Conservation (phyloP, 2,797 vertebrate species). For the Tangara arthus region DNA sequence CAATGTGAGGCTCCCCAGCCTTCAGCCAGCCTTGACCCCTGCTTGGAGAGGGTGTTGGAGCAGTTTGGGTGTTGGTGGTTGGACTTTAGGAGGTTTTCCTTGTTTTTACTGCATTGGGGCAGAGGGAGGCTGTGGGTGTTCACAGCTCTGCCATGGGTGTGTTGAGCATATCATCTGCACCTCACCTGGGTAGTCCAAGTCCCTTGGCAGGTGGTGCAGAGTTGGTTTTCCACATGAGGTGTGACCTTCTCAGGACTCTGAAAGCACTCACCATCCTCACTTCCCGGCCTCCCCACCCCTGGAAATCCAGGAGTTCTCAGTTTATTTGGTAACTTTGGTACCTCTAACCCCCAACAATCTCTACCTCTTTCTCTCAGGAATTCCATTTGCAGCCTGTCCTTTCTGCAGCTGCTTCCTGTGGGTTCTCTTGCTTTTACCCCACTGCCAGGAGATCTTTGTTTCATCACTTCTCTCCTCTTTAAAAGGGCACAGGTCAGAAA, state of each 20-base stretch:
- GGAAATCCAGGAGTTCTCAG: not conserved
- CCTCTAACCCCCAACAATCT: not conserved
- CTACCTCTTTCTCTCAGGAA: not conserved
- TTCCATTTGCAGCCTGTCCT: not conserved
- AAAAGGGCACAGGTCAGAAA: not conserved
- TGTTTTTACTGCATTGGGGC: too few relatives aligned
- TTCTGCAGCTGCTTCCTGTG: not conserved
- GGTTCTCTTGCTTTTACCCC: not conserved
- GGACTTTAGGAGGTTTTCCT: fast-evolving
- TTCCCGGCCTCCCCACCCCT: too few relatives aligned
- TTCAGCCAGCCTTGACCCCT: too few relatives aligned
- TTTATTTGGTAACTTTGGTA: not conserved
- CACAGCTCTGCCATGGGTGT: fast-evolving
- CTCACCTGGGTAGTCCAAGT: fast-evolving
- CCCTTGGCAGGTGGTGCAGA: not conserved
- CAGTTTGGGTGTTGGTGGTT: fast-evolving
- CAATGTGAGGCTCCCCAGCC: not conserved
- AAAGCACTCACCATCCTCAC: not conserved
- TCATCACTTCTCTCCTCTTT: not conserved
- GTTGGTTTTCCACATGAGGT: fast-evolving
- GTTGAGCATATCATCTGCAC: fast-evolving
- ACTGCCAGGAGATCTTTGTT: not conserved
- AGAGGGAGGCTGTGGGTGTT: not conserved
- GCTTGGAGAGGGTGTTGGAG: fast-evolving
- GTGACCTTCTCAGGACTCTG: not conserved